Conservation (phyloP, 2,797 vertebrate genomes). For the Xerus rutilus region DNA sequence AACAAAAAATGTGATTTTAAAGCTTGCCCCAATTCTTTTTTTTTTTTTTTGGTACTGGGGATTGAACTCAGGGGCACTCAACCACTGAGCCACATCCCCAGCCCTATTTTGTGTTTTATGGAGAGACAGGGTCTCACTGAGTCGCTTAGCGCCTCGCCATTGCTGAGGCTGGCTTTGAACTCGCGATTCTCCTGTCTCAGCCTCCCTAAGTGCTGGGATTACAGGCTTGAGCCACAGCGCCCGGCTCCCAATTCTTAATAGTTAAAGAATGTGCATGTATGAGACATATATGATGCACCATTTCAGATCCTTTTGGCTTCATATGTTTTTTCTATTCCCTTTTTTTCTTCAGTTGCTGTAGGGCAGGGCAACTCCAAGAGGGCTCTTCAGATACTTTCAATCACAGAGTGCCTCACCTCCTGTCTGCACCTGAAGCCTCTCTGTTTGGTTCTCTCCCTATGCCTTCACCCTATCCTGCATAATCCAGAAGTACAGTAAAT, state of each 20-base stretch:
- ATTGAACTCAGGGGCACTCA: no score
- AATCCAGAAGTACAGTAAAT: not conserved
- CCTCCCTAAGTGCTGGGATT: no score
- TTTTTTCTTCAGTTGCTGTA: not conserved
- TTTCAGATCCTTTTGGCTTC: constrained; percentile 22
- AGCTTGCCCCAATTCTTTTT: not conserved
- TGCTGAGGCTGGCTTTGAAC: no score
- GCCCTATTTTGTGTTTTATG: no score
- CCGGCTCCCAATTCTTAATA: constrained; percentile 11
- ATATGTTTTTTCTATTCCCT: not conserved
- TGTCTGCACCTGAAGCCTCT: not conserved
- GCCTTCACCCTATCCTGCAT: not conserved
- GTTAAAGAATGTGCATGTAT: not conserved
- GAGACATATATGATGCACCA: not conserved
- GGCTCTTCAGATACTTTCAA: not conserved
- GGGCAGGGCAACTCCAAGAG: not conserved
- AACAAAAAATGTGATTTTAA: constrained; percentile 13
- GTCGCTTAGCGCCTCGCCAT: no score
- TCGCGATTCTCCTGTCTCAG: no score
- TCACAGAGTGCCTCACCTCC: not conserved
- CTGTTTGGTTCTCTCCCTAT: not conserved
- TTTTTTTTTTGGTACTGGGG: no score
- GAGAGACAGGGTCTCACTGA: no score
- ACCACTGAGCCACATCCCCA: no score
- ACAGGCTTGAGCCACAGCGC: no score